Percentiles rank a stretch among this genome's conserved stretches.
phyloP scores from a whole-genome alignment of 92 coral and sea anemone species.

The Pocillopora meandrina region DNA sequence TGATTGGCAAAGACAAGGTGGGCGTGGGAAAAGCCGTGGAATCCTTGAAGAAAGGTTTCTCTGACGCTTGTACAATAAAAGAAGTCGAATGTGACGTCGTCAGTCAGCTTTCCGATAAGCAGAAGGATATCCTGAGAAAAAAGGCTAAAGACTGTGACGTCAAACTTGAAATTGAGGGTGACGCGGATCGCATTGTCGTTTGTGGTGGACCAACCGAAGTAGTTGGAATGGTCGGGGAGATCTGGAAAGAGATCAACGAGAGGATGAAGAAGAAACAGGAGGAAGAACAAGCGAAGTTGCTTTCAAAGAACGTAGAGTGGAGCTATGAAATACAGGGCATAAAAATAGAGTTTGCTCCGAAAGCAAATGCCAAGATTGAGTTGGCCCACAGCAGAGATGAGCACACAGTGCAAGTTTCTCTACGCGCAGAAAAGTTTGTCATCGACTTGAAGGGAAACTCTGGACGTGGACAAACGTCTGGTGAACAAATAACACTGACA shows the following conservation, averaged over 20 bases:
- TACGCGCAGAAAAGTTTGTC: slow-evolving; percentile 47
- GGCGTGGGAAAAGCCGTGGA: slow-evolving; percentile 20
- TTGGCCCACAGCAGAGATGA: slow-evolving; percentile 34
- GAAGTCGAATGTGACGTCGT: slow-evolving; percentile 32
- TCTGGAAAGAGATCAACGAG: slow-evolving; percentile 30
- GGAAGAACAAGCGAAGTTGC: slow-evolving; percentile 28
- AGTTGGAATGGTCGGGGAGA: slow-evolving; percentile 12
- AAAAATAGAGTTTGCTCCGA: slow-evolving; percentile 39
- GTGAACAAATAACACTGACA: slow-evolving; percentile 32
- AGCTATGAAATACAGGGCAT: slow-evolving; percentile 16
- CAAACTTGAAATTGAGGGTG: slow-evolving; percentile 24
- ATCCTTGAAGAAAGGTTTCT: slow-evolving; percentile 22
- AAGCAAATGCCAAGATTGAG: slow-evolving; percentile 48
- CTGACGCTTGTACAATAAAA: slow-evolving; percentile 19
- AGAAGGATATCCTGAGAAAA: neutral
- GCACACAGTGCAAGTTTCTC: slow-evolving; percentile 37
- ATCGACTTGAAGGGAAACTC: slow-evolving; percentile 49
- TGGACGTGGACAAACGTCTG: slow-evolving; percentile 35
- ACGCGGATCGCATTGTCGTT: slow-evolving; percentile 15
- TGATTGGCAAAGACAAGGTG: slow-evolving; percentile 14
- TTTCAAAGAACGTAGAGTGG: slow-evolving; percentile 49
- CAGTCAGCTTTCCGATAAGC: slow-evolving; percentile 18
- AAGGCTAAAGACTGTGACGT: slow-evolving; percentile 33
- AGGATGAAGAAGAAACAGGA: slow-evolving; percentile 27
- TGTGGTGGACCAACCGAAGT: slow-evolving; percentile 38